A percentile compares a stretch with the other conserved stretches of the same genome.
phyloP scores from a whole-genome alignment of 2,888 invertebrate genomes.

The Leucozona laternaria region DNA sequence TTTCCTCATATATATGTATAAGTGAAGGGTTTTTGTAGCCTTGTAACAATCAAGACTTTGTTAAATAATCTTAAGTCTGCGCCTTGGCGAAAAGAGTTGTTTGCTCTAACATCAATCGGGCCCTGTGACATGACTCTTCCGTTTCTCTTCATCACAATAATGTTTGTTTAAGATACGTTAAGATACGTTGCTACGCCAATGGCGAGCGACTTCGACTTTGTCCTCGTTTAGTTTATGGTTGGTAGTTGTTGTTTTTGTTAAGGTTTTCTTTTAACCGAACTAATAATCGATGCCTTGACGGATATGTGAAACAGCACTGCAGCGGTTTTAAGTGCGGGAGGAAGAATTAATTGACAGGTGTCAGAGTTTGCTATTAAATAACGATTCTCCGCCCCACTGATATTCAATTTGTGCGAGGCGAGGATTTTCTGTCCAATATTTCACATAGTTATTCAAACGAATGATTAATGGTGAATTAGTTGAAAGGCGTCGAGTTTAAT shows the following conservation, averaged over 20 bases:
- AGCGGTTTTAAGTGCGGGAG: slow-evolving; percentile 13
- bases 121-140: not conserved
- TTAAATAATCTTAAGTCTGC: not conserved
- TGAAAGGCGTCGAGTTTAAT: not conserved
- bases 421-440: slow-evolving; percentile 29
- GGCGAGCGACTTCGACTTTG: not conserved
- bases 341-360: slow-evolving; percentile 55
- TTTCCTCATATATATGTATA: too few species aligned
- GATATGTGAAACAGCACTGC: slow-evolving; percentile 8
- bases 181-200: slow-evolving; percentile 33
- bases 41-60: not conserved
- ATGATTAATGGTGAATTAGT: not conserved
- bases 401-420: slow-evolving; percentile 44
- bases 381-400: slow-evolving; percentile 35
- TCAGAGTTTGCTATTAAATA: slow-evolving; percentile 56
- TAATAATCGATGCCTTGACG: slow-evolving; percentile 16
- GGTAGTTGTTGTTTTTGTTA: not conserved
- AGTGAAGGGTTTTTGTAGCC: too few species aligned
- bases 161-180: slow-evolving; percentile 59
- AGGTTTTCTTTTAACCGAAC: slow-evolving; percentile 9
- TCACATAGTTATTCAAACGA: slow-evolving; percentile 8
- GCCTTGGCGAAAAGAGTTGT: not conserved
- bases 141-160: not conserved
- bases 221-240: slow-evolving; percentile 3
- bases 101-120: not conserved